phyloP scores from a whole-genome alignment of 2,113 vertebrate genomes.

The Panurus biarmicus region DNA sequence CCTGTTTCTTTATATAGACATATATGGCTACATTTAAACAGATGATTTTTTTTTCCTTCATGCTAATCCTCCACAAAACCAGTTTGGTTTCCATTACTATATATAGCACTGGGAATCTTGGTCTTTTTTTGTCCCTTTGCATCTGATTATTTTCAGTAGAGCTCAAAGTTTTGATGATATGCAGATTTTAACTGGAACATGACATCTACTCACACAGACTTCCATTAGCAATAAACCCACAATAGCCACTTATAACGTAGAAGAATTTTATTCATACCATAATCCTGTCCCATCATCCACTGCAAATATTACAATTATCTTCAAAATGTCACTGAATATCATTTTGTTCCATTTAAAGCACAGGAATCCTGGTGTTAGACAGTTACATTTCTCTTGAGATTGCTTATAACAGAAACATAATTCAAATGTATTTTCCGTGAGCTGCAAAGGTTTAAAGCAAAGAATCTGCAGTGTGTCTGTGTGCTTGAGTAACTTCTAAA shows the following conservation, averaged over 20 bases:
- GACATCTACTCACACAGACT: neutral
- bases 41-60: neutral
- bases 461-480: neutral
- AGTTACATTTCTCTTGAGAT: conserved; percentile 1
- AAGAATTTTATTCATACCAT: conserved; percentile 51
- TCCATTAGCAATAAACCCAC: conserved; percentile 15
- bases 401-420: conserved; percentile 13
- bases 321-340: conserved; percentile 9
- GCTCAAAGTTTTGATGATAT: neutral
- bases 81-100: conserved; percentile 28
- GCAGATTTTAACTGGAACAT: conserved; percentile 14
- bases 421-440: neutral
- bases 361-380: neutral
- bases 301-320: conserved; percentile 32
- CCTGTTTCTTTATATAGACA: neutral
- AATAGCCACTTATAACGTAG: neutral
- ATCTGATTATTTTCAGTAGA: conserved; percentile 33
- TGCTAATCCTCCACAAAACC: conserved; percentile 12
- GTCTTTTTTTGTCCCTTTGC: conserved; percentile 35
- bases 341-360: conserved; percentile 22
- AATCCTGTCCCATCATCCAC: conserved; percentile 15
- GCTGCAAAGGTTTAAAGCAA: conserved; percentile 24
- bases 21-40: neutral
- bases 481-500: neutral
- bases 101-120: neutral